These are phyloP conservation scores for Microplitis demolitor DNA, from an alignment of 1,140 invertebrate genomes.

Conservation along the genomic window DNA sequence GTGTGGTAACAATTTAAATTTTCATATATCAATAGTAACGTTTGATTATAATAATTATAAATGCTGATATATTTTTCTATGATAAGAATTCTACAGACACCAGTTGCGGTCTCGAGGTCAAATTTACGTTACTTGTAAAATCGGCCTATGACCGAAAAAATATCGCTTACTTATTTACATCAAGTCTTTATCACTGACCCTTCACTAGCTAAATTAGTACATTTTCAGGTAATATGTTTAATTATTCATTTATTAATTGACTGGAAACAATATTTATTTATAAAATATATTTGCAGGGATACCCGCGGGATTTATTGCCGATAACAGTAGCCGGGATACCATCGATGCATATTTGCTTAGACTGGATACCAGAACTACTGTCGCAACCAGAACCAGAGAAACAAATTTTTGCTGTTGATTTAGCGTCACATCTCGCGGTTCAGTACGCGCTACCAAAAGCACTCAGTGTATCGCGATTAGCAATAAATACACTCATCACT, in stretches of 20 bases:
- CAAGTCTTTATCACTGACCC: conserved; percentile 97
- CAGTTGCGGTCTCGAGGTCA: no score
- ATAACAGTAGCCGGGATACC: conserved; percentile 92
- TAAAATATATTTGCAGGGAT: conserved; percentile 69
- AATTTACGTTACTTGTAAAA: background rate
- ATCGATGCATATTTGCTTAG: conserved; percentile 98
- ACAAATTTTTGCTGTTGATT: conserved; percentile 94
- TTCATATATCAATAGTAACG: no score
- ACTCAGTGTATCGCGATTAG: conserved; percentile 86
- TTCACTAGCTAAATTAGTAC: conserved; percentile 93
- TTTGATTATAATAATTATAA: no score
- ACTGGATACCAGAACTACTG: conserved; percentile 94
- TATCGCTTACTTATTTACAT: conserved; percentile 93
- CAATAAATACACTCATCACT: conserved; percentile 88
- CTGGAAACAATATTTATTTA: conserved; percentile 23
- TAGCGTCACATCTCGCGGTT: conserved; percentile 88
- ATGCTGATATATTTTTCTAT: no score
- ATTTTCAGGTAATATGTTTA: conserved; percentile 81
- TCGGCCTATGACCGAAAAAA: conserved; percentile 45
- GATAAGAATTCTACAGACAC: no score
- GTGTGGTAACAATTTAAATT: no score
- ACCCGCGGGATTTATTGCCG: conserved; percentile 85
- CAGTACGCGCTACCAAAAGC: conserved; percentile 95
- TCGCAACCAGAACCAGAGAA: conserved; percentile 92
- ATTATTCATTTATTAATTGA: conserved; percentile 19